These are phyloP conservation scores for Diceros bicornis DNA, from an alignment of 2,797 vertebrate genomes.

Conservation along the genomic window DNA sequence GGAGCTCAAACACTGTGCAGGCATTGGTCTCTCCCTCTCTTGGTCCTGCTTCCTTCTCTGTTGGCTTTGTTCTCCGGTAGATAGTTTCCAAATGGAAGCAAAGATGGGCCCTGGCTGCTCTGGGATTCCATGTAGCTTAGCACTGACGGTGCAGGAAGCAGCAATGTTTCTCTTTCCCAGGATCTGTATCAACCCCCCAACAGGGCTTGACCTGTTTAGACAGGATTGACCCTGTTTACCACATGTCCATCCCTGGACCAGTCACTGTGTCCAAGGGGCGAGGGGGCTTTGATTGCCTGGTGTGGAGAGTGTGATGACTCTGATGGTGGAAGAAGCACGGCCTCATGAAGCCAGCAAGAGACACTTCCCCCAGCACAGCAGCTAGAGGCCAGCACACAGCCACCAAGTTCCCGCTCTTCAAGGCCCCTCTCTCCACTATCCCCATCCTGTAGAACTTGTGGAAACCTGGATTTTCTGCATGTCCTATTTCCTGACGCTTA, in stretches of 20 bases:
- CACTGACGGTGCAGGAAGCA: not conserved
- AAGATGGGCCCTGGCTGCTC: not conserved
- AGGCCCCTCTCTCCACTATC: not conserved
- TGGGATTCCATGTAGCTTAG: not conserved
- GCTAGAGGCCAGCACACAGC: not conserved
- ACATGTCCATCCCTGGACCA: too few relatives aligned
- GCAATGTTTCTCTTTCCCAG: not conserved
- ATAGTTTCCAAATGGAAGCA: not conserved
- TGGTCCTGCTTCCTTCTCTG: not conserved
- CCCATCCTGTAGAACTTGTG: not conserved
- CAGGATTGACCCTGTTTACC: accelerated
- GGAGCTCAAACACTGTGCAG: accelerated
- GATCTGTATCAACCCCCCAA: not conserved
- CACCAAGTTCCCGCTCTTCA: accelerated
- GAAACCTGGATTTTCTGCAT: not conserved
- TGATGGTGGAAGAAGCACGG: accelerated
- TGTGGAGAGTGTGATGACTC: not conserved
- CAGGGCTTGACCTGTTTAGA: not conserved
- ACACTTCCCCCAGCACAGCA: not conserved
- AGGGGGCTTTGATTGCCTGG: not conserved
- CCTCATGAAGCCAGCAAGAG: not conserved
- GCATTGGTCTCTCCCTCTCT: not conserved
- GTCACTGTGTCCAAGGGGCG: not conserved
- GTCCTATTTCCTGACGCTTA: accelerated
- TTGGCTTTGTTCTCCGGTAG: not conserved